Percentiles rank a stretch among this genome's conserved stretches.
Conservation (phyloP, 1,140 invertebrate species). For the Drosophila santomea region DNA sequence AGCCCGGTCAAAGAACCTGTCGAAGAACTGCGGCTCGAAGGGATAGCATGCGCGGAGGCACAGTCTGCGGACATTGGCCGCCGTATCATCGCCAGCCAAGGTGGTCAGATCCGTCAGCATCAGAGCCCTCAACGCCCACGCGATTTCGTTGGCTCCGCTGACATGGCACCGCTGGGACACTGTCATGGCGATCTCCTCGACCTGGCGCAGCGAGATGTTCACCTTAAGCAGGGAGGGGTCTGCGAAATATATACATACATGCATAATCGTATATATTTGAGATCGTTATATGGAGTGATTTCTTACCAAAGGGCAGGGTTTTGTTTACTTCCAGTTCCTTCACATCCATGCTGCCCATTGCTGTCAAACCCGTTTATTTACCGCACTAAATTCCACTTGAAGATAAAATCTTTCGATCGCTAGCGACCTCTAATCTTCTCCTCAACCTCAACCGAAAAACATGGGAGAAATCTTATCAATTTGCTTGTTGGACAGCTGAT, state of each 20-base stretch:
- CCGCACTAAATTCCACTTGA: no score
- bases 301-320: conserved; percentile 68
- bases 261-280: not conserved
- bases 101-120: conserved; percentile 97
- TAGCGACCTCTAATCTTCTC: conserved; percentile 32
- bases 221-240: conserved; percentile 54
- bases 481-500: conserved; percentile 43
- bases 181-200: conserved; percentile 63
- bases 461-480: conserved; percentile 55
- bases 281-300: no score
- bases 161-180: conserved; percentile 65
- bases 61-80: conserved; percentile 91
- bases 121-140: conserved; percentile 93
- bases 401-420: conserved; percentile 17
- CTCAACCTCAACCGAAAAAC: conserved; percentile 35
- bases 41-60: conserved; percentile 86
- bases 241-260: conserved; percentile 15
- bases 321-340: conserved; percentile 62
- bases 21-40: conserved; percentile 58
- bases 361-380: not conserved
- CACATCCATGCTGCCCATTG: conserved; percentile 36
- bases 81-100: conserved; percentile 94
- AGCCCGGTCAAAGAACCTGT: conserved; percentile 63
- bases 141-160: conserved; percentile 85
- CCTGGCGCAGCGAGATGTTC: conserved; percentile 63